phyloP scores from a whole-genome alignment of 2,888 invertebrate genomes.

The Xanthorhoe designata region DNA sequence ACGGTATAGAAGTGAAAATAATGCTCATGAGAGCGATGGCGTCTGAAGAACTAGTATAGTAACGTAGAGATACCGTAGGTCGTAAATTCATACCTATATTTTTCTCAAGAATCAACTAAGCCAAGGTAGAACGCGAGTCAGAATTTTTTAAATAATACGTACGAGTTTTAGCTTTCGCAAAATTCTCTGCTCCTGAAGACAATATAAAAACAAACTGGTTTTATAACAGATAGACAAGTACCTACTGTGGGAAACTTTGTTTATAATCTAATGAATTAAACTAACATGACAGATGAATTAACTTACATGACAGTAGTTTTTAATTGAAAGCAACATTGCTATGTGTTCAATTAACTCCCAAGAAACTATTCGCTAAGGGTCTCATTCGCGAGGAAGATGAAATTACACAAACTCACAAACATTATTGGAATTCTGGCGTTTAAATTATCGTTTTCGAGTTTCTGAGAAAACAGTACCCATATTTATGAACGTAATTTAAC shows the following conservation, averaged over 20 bases:
- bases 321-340: constrained; percentile 35
- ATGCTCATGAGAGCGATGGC: too few species aligned
- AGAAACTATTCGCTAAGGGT: constrained; percentile 43
- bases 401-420: constrained; percentile 42
- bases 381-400: constrained; percentile 39
- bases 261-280: constrained; percentile 8
- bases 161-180: too few species aligned
- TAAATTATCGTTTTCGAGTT: constrained; percentile 39
- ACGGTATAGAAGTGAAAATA: too few species aligned
- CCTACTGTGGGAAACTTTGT: background rate
- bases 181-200: too few species aligned
- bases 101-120: too few species aligned
- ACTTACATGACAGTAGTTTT: constrained; percentile 20
- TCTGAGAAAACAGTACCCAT: background rate
- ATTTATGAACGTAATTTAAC: background rate
- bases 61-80: background rate
- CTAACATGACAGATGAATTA: constrained; percentile 2
- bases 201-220: too few species aligned
- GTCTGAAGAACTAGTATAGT: background rate
- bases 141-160: too few species aligned
- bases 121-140: too few species aligned
- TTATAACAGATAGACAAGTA: too few species aligned
- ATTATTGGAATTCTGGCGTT: constrained; percentile 43
- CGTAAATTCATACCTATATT: too few species aligned
- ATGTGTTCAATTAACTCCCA: constrained; percentile 37